Conservation (phyloP, 2,113 vertebrate species). For the Smithornis capensis region DNA sequence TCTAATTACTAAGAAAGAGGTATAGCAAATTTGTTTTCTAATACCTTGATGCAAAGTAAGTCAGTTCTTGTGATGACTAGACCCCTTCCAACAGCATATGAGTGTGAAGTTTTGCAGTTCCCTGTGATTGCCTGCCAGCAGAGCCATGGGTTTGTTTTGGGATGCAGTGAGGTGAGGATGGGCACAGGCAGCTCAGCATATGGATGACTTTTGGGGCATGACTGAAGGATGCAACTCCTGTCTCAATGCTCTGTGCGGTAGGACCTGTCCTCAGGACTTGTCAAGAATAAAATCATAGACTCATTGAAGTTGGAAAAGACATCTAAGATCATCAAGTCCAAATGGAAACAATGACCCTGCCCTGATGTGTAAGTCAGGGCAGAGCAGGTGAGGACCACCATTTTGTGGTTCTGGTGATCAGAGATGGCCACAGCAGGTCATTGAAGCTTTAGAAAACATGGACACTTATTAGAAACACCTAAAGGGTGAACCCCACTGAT, state of each 20-base stretch:
- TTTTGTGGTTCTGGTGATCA: neutral
- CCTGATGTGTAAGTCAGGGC: neutral
- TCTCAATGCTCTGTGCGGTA: neutral
- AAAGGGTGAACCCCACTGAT: neutral
- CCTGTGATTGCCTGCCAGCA: neutral
- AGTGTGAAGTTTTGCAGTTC: accelerated
- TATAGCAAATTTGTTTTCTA: neutral
- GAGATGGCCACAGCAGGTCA: neutral
- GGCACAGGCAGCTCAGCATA: neutral
- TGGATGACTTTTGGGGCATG: neutral
- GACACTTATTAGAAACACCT: neutral
- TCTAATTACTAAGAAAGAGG: neutral
- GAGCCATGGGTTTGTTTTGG: neutral
- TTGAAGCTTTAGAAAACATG: neutral
- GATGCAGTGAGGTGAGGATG: neutral
- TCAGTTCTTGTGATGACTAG: neutral
- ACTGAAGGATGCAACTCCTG: neutral
- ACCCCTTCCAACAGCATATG: neutral
- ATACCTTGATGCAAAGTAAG: neutral
- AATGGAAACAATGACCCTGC: neutral
- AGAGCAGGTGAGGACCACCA: neutral
- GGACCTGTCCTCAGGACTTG: neutral
- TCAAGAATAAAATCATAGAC: neutral
- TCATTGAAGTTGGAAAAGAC: neutral
- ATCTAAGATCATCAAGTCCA: neutral